These are phyloP conservation scores for Drosophila paramelanica DNA, from an alignment of 2,888 invertebrate species.

Conservation along the genomic window DNA sequence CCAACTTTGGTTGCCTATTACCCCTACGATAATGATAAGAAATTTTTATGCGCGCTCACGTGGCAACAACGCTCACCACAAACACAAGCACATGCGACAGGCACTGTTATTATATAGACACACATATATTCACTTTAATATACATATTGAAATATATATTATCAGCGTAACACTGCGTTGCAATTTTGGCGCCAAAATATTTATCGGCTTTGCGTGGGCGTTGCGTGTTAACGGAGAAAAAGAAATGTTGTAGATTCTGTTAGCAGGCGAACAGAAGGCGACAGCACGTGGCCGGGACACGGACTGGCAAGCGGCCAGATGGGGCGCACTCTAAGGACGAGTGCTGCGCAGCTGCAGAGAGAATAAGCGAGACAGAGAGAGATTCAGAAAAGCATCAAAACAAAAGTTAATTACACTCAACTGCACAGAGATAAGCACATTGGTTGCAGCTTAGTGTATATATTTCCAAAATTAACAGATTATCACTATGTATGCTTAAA, in stretches of 20 bases:
- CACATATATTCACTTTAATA: conserved; percentile 7
- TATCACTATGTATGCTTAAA: background rate
- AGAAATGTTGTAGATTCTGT: conserved; percentile 82
- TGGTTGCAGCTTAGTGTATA: background rate
- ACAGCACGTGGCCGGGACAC: background rate
- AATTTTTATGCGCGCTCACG: conserved; percentile 73
- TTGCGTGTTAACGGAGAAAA: conserved; percentile 79
- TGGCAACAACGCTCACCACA: conserved; percentile 17
- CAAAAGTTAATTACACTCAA: conserved; percentile 2
- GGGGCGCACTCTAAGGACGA: conserved; percentile 16
- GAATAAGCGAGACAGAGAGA: conserved; percentile 4
- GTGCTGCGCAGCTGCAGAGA: conserved; percentile 59
- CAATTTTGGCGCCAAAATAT: conserved; percentile 64
- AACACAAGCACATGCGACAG: conserved; percentile 1
- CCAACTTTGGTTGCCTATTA: conserved; percentile 82
- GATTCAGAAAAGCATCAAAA: conserved; percentile 1
- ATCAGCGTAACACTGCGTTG: conserved; percentile 54
- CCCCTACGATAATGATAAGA: conserved; percentile 84
- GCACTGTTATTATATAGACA: conserved; percentile 6
- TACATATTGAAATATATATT: conserved; percentile 42
- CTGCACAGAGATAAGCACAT: conserved; percentile 5
- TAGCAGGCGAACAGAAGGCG: conserved; percentile 73
- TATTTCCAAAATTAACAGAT: background rate
- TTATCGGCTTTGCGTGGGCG: conserved; percentile 77
- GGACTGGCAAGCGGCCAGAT: background rate